A percentile compares a stretch with the other conserved stretches of the same genome.
These are phyloP conservation scores for Diadema setosum DNA, from an alignment of 35 echinoderm and acorn worm species.

Conservation along the genomic window DNA sequence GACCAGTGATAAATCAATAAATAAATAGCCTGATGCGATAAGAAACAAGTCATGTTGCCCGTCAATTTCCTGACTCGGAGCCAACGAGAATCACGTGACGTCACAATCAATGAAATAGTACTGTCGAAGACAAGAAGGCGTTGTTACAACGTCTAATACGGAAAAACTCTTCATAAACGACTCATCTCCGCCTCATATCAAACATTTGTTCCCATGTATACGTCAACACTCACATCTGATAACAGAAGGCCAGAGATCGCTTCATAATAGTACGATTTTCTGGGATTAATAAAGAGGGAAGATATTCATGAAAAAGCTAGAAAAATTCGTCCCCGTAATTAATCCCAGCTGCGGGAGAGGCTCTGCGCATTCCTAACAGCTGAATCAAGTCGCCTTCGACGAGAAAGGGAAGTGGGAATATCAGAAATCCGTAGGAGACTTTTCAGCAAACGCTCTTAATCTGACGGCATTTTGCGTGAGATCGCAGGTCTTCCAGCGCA, in stretches of 20 bases:
- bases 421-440: no score
- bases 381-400: background rate
- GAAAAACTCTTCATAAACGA: no score
- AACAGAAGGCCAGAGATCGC: background rate
- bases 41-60: no score
- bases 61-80: no score
- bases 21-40: no score
- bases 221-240: conserved; percentile 9
- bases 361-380: background rate
- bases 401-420: no score
- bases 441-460: no score
- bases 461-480: background rate
- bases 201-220: conserved; percentile 1
- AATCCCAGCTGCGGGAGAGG: background rate
- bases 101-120: no score
- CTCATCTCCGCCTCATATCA: background rate
- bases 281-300: conserved; percentile 7
- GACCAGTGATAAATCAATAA: no score
- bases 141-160: no score
- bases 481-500: background rate
- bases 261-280: background rate
- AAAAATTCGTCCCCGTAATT: background rate
- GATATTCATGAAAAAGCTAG: background rate
- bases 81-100: no score
- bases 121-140: no score